Evolutionary conservation across 2,888 invertebrate genomes (phyloP), one percentile per base, ranked within the genome.

Genomic region (Gastrophysa polygoni): DNA sequence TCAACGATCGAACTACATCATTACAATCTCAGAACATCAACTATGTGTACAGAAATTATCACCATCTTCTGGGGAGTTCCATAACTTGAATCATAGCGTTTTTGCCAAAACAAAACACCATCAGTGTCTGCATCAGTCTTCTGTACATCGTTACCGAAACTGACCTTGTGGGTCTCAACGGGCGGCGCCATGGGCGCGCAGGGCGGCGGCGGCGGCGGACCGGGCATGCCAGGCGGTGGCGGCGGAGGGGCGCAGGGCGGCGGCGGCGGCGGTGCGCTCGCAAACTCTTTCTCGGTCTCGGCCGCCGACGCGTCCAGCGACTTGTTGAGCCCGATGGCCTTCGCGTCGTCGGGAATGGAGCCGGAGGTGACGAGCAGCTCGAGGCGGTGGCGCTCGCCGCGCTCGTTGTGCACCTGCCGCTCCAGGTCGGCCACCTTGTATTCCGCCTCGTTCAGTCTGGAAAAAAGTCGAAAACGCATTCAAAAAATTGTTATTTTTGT

Each of bases 291-390:
- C 43, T 71, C 73, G 55, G 70, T 70, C 24, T 71, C 68, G 6
- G 24, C 24, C 63, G 16, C 64, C 64, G 32, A 60, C 63, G 34
- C 63, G 34, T 78, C 76, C 10, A 77, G 74, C 28, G 72, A 69
- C 28, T 77, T 74, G 68, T 80, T 79, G 28, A 81, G 73, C 0
- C 84, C 83, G 55, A 85, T 83, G 62, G 89, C 92, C 85, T 96
- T 96, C 21, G 95, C 93, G 79, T 96, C 96, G 78, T 96, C 96
- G 6, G 96, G 95, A 77, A 96, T 89, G 83, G 93, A 94, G 68
- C 96, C 96, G 71, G 93, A 93, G 70, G 90, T 93, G 68, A 95
- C 92, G 72, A 95, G 85, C 28, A 92, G 89, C 80, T 96, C 95
- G 64, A 94, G 85, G 61, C 95, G 88, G 66, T 89, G 87, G 60